Evolutionary conservation across 2,113 vertebrate species (phyloP).

Genomic region (Salvelinus fontinalis): DNA sequence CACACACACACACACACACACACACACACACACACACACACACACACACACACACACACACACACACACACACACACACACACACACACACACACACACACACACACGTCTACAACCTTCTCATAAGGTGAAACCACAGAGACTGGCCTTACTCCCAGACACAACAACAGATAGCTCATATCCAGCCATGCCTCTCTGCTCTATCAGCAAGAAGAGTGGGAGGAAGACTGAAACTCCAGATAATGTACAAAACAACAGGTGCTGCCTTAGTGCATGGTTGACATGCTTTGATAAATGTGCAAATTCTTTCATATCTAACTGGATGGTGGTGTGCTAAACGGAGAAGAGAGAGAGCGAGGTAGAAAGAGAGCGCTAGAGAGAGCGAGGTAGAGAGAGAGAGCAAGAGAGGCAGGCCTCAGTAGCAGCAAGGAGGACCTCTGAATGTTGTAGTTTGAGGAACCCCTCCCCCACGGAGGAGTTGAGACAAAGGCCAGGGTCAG

Average conservation of each 20-base stretch:
- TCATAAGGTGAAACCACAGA: neutral
- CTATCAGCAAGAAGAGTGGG: conserved; percentile 1
- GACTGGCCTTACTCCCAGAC: neutral
- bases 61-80: too few species aligned
- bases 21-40: too few species aligned
- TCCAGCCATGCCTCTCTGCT: conserved; percentile 6
- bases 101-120: neutral
- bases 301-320: conserved; percentile 5
- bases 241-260: conserved; percentile 53
- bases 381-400: neutral
- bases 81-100: neutral
- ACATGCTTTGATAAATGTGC: conserved; percentile 1
- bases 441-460: neutral
- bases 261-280: conserved; percentile 11
- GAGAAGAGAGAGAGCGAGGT: neutral
- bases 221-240: conserved; percentile 29
- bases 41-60: too few species aligned
- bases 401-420: neutral
- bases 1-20: too few species aligned
- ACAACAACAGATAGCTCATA: neutral
- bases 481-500: conserved; percentile 35
- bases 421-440: neutral
- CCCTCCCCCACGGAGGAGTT: neutral
- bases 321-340: neutral
- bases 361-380: neutral